Evolutionary conservation across 2,888 invertebrate species (phyloP).

Genomic region (Gari tellinella): DNA sequence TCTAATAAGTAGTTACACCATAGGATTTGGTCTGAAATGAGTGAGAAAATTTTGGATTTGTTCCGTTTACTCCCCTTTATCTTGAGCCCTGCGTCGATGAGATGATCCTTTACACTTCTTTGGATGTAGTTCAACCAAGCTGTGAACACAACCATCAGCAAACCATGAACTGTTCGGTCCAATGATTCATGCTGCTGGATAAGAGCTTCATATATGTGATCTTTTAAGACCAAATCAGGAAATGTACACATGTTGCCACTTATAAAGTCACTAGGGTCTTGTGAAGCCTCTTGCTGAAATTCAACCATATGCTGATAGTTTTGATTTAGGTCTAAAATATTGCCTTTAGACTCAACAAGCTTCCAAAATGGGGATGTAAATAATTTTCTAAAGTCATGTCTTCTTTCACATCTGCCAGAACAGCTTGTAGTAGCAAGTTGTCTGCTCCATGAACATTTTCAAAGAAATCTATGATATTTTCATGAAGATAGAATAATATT

Average conservation of each 20-base stretch:
- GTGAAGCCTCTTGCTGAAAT: neutral
- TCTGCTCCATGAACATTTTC: constrained; percentile 1
- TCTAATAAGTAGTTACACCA: too few relatives aligned
- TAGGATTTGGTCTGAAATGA: too few relatives aligned
- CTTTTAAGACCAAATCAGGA: too few relatives aligned
- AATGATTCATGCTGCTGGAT: neutral
- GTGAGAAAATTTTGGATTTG: too few relatives aligned
- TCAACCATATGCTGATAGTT: neutral
- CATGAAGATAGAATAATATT: neutral
- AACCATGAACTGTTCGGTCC: neutral
- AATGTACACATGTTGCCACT: neutral
- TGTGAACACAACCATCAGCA: neutral
- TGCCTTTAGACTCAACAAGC: neutral
- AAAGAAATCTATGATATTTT: constrained; percentile 1
- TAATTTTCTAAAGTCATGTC: constrained; percentile 13
- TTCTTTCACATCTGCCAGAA: constrained; percentile 3
- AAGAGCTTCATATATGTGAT: constrained; percentile 3
- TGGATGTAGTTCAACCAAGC: too few relatives aligned
- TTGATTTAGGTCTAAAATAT: neutral
- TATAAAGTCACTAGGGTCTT: constrained; percentile 1
- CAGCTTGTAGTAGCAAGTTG: neutral
- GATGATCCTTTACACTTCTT: too few relatives aligned
- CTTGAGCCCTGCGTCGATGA: too few relatives aligned
- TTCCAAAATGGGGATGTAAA: constrained; percentile 7
- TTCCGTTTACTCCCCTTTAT: too few relatives aligned